A percentile compares a stretch with the other conserved stretches of the same genome.
These are phyloP conservation scores for Neocrepidodera transversa DNA, from an alignment of 2,888 invertebrate genomes.

Conservation along the genomic window DNA sequence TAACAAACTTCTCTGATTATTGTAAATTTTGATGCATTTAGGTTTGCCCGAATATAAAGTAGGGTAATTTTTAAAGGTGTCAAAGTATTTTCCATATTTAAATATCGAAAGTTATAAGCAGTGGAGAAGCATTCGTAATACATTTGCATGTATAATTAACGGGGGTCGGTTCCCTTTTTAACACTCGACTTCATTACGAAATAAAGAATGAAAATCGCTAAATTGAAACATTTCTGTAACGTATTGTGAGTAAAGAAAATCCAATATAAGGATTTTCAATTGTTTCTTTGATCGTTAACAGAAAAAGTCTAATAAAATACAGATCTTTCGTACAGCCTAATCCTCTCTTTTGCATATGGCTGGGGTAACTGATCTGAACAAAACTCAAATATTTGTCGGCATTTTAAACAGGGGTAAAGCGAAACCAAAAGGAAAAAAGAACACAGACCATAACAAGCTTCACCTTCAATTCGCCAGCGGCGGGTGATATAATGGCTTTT, in stretches of 20 bases:
- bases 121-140: constrained; percentile 36
- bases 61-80: constrained; percentile 21
- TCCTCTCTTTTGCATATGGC: constrained; percentile 53
- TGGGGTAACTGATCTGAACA: constrained; percentile 51
- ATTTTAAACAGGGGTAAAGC: constrained; percentile 51
- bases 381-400: constrained; percentile 55
- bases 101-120: constrained; percentile 39
- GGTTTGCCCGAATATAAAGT: constrained; percentile 6
- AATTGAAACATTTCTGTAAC: constrained; percentile 36
- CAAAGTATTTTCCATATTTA: constrained; percentile 39
- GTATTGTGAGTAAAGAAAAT: constrained; percentile 27
- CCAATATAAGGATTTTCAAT: constrained; percentile 37
- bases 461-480: constrained; percentile 26
- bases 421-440: constrained; percentile 35
- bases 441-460: constrained; percentile 31
- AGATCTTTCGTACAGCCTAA: constrained; percentile 46
- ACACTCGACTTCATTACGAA: constrained; percentile 33
- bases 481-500: constrained; percentile 8
- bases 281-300: constrained; percentile 42
- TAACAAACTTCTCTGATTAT: background rate
- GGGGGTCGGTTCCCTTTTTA: constrained; percentile 30
- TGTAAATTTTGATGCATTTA: background rate
- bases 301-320: constrained; percentile 43
- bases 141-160: constrained; percentile 41
- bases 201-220: constrained; percentile 36